These are phyloP conservation scores for Sebastes matsubarae DNA, from an alignment of 2,797 vertebrate species.

Conservation along the genomic window DNA sequence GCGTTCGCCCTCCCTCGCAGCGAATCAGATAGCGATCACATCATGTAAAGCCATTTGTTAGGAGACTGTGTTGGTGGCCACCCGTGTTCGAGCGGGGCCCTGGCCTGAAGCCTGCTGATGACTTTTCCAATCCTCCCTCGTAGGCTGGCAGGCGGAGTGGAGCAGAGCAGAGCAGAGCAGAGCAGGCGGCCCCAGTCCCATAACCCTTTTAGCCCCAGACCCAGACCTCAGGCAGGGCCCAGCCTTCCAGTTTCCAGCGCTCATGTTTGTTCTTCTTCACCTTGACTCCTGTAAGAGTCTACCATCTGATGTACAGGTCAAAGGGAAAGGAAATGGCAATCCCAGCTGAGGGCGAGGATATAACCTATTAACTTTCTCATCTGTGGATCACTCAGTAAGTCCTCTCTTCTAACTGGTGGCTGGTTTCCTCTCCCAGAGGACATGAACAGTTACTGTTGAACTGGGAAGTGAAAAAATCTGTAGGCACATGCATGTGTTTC, in stretches of 20 bases:
- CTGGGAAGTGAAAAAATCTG: slow-evolving; percentile 31
- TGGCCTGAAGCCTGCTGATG: slow-evolving; percentile 80
- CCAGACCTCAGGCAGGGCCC: slow-evolving; percentile 49
- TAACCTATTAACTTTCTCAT: slow-evolving; percentile 69
- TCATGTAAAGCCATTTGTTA: slow-evolving; percentile 82
- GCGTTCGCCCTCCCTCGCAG: slow-evolving; percentile 48
- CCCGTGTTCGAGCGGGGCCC: slow-evolving; percentile 77
- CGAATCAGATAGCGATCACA: slow-evolving; percentile 72
- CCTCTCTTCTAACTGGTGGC: slow-evolving; percentile 53
- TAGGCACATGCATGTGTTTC: background rate
- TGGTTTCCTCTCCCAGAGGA: slow-evolving; percentile 62
- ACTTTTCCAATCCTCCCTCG: slow-evolving; percentile 87
- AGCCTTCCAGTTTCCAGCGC: slow-evolving; percentile 41
- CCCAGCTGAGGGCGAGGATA: slow-evolving; percentile 80
- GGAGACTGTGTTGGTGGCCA: slow-evolving; percentile 80
- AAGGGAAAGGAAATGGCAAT: slow-evolving; percentile 85
- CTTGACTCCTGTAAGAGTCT: slow-evolving; percentile 84
- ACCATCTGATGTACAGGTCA: slow-evolving; percentile 82
- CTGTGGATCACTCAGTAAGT: slow-evolving; percentile 70
- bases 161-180: slow-evolving; percentile 37
- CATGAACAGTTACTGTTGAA: slow-evolving; percentile 38
- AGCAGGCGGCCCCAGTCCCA: slow-evolving; percentile 30
- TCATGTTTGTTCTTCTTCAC: slow-evolving; percentile 87
- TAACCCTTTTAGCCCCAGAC: slow-evolving; percentile 37
- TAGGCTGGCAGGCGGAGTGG: slow-evolving; percentile 61